Evolutionary conservation across 2,797 vertebrate species (phyloP), one percentile per base, ranked within the genome.

Genomic region (Decapterus maruadsi): DNA sequence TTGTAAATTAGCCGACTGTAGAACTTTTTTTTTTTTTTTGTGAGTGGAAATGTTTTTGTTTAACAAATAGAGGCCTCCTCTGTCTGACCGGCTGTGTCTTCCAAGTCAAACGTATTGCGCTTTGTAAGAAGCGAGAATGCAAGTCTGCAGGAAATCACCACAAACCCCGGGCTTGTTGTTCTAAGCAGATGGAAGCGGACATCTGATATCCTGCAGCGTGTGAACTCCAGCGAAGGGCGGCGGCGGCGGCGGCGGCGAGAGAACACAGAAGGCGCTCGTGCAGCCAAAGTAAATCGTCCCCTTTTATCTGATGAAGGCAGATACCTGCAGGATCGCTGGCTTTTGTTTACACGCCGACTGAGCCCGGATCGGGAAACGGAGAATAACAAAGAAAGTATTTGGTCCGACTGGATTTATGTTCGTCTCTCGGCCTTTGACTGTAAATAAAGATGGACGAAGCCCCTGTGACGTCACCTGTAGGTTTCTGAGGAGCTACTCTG

Each of bases 121-220:
- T 68, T 59, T 50, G 58, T 14, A 4, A 70, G 43, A 61, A 69
- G 67, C 43, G 72, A 57, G 64, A 87, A 43, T 64, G 59, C 34
- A 7, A 14, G 34, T 75, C 54, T 69, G 83, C 72, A 79, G 82
- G 72, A 87, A 80, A 53, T 19, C 50, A 46, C 45, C 61, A 66
- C 55, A 62, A 56, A 82, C 19, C 8, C 6, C 54, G 17, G 51
- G 45, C 76, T 75, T 78, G 81, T 88, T 86, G 75, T 59, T 70
- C n/a, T 59, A 22, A 75, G 82, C 82, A 83, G 83, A 80, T 80
- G 73, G 77, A 78, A 66, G 53, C 78, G 45, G 88, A 78, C 72
- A 80, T 78, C 79, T 86, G 78, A 87, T 76, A 57, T 73, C 72
- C 53, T 61, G 78, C 68, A 75, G 63, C 59, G 72, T 78, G 81